Conservation (phyloP, 2,888 invertebrate species). For the Aplocera efformata region DNA sequence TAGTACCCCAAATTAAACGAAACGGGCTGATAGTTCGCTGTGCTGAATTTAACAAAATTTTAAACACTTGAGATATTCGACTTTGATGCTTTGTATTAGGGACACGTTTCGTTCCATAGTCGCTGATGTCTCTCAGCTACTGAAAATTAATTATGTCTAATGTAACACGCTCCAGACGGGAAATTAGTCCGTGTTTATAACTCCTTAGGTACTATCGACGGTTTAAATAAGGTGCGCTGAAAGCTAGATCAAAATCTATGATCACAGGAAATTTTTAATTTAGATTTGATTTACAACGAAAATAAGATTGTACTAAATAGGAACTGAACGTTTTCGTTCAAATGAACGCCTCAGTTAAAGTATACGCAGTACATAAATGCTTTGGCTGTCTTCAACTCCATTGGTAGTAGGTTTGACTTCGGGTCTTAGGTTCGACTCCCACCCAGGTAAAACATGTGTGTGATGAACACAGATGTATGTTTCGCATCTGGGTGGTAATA, state of each 20-base stretch:
- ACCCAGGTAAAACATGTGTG: too few species aligned
- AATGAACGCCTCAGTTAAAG: too few species aligned
- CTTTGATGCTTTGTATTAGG: background rate
- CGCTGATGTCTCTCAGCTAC: slow-evolving; percentile 21
- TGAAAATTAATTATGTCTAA: slow-evolving; percentile 63
- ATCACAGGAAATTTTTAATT: background rate
- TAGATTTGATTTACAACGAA: too few species aligned
- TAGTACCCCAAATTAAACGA: background rate
- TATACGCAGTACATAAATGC: too few species aligned
- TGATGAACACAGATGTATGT: too few species aligned
- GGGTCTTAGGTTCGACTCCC: too few species aligned
- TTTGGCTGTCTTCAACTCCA: too few species aligned
- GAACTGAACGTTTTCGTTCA: too few species aligned
- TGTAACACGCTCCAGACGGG: slow-evolving; percentile 46
- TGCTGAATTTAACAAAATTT: slow-evolving; percentile 5
- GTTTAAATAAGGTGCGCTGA: slow-evolving; percentile 7
- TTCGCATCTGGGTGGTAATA: too few species aligned
- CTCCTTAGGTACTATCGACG: slow-evolving; percentile 16
- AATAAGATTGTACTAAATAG: too few species aligned
- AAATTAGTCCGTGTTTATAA: slow-evolving; percentile 31
- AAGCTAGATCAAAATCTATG: slow-evolving; percentile 3
- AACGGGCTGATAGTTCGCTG: slow-evolving; percentile 1
- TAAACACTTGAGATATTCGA: background rate
- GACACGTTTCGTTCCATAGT: background rate
- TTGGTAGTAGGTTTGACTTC: too few species aligned